Percentiles rank a stretch among this genome's conserved stretches.
phyloP scores from a whole-genome alignment of 1,140 invertebrate species.

The Drosophila repletoides region DNA sequence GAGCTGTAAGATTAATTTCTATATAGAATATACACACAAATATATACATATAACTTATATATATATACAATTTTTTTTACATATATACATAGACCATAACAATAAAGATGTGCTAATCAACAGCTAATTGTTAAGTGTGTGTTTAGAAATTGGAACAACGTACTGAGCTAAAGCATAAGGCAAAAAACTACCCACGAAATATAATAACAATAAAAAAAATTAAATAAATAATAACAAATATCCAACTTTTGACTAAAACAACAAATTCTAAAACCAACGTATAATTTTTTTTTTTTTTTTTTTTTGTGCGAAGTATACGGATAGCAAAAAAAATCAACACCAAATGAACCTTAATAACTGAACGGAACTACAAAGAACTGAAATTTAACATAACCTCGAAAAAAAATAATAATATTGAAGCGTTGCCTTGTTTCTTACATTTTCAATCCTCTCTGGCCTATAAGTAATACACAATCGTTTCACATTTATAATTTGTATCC shows the following conservation, averaged over 20 bases:
- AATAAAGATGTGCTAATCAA: conserved; percentile 1
- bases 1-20: not conserved
- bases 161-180: conserved; percentile 36
- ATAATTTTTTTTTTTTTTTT: conserved; percentile 36
- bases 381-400: conserved; percentile 27
- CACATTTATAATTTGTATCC: conserved; percentile 43
- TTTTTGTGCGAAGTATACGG: conserved; percentile 18
- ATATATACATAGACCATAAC: not conserved
- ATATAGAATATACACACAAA: conserved; percentile 2
- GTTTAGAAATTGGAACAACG: conserved; percentile 29
- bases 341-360: conserved; percentile 33
- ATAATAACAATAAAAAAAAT: conserved; percentile 4
- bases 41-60: conserved; percentile 11
- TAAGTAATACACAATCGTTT: conserved; percentile 40
- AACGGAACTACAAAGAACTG: conserved; percentile 23
- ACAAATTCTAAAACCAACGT: conserved; percentile 9
- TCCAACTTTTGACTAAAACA: not conserved
- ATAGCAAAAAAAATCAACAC: conserved; percentile 2
- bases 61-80: conserved; percentile 1
- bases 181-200: conserved; percentile 10
- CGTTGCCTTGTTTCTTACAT: conserved; percentile 57
- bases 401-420: conserved; percentile 31
- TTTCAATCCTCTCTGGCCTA: conserved; percentile 41
- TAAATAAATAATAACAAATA: not conserved
- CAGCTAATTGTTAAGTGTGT: conserved; percentile 1